Conservation (phyloP, 1,140 invertebrate genomes). For the Chironomus striatipennis region DNA sequence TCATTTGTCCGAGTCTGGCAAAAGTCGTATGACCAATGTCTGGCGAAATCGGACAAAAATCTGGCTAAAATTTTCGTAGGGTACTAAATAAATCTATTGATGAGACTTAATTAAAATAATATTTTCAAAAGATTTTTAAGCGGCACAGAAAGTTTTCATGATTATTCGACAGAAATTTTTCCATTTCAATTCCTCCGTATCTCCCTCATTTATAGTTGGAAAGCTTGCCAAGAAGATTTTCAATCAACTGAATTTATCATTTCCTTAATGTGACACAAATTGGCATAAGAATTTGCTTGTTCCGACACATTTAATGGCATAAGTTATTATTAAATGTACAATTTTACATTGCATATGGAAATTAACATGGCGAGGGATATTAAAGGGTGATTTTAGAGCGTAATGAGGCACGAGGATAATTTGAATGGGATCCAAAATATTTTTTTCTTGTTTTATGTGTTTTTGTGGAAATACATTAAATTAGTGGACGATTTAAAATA, state of each 20-base stretch:
- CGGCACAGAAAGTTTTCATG: not conserved
- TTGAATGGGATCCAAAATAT: not conserved
- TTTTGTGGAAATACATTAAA: too few species aligned
- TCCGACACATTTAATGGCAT: slow-evolving; percentile 2
- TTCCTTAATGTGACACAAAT: slow-evolving; percentile 3
- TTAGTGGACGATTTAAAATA: too few species aligned
- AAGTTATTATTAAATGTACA: not conserved
- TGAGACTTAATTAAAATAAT: too few species aligned
- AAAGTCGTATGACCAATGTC: too few species aligned
- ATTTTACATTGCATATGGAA: not conserved
- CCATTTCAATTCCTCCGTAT: not conserved
- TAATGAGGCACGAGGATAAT: not conserved
- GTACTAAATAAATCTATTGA: too few species aligned
- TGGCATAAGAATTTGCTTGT: not conserved
- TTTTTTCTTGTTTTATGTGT: too few species aligned
- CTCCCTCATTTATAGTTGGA: not conserved
- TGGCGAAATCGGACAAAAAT: too few species aligned
- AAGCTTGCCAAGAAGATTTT: not conserved
- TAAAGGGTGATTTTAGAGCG: too few species aligned
- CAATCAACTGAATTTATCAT: not conserved
- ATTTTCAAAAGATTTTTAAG: too few species aligned
- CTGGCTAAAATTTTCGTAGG: too few species aligned
- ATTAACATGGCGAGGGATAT: not conserved
- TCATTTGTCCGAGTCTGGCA: too few species aligned
- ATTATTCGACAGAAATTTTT: not conserved